Evolutionary conservation across 2,888 invertebrate species (phyloP).

Genomic region (Julus scanicus): DNA sequence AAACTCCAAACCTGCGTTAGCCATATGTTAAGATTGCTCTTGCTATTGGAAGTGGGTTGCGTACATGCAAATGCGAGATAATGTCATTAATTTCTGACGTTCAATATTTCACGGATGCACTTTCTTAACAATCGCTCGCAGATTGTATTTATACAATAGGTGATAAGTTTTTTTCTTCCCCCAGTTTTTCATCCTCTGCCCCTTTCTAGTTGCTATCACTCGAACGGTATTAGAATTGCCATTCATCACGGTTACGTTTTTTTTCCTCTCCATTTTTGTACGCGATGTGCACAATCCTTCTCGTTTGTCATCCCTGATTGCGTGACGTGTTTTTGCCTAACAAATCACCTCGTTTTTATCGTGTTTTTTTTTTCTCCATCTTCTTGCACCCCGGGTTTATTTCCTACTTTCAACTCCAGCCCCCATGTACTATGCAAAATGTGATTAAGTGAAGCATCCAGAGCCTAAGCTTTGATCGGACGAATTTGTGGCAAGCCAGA

Average conservation of each 20-base stretch:
- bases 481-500: neutral
- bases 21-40: neutral
- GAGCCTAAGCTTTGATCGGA: constrained; percentile 22
- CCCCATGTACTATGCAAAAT: neutral
- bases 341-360: constrained; percentile 24
- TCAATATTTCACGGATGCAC: constrained; percentile 41
- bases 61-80: constrained; percentile 26
- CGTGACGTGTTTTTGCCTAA: constrained; percentile 41
- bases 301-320: constrained; percentile 45
- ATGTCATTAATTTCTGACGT: constrained; percentile 45
- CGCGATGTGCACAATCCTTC: neutral
- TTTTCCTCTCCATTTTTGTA: neutral
- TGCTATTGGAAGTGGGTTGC: neutral
- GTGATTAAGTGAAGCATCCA: neutral
- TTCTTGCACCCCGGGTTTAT: neutral
- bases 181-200: neutral
- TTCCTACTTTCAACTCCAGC: neutral
- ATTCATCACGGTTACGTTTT: constrained; percentile 9
- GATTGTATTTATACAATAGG: constrained; percentile 27
- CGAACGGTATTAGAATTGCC: neutral
- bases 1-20: too few relatives aligned
- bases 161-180: neutral
- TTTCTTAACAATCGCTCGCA: constrained; percentile 14
- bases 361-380: neutral
- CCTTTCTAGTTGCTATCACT: neutral